These are phyloP conservation scores for Ophioderma brevispina DNA, from an alignment of 35 echinoderm and acorn worm species.

Conservation along the genomic window DNA sequence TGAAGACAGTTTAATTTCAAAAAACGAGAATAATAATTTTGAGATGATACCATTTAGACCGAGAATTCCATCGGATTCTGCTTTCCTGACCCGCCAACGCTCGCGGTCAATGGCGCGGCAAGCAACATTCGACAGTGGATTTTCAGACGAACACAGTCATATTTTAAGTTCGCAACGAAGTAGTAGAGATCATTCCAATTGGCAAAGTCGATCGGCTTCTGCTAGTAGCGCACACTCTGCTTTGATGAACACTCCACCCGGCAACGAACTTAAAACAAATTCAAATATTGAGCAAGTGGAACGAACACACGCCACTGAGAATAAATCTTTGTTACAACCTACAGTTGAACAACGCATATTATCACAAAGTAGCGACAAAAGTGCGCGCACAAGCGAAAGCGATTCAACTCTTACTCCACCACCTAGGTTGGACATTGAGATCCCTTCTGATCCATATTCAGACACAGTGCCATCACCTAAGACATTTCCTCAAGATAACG, in stretches of 20 bases:
- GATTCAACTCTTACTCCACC: background rate
- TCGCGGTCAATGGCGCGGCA: slow-evolving; percentile 20
- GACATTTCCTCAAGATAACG: background rate
- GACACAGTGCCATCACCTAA: background rate
- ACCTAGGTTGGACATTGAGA: background rate
- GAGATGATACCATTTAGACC: background rate
- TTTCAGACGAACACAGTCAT: slow-evolving; percentile 89
- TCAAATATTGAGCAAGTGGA: too few relatives aligned
- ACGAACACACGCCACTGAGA: too few relatives aligned
- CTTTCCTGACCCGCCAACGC: background rate
- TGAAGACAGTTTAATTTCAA: background rate
- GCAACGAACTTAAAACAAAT: background rate
- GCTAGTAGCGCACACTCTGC: background rate
- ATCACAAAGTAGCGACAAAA: background rate
- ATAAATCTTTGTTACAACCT: background rate
- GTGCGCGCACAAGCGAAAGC: background rate
- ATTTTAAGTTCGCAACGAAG: background rate
- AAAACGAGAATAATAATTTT: background rate
- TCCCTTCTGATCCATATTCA: background rate
- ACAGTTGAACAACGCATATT: background rate
- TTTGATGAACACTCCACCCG: background rate
- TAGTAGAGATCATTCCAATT: background rate
- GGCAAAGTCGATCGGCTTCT: background rate
- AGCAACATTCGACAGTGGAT: slow-evolving; percentile 93
- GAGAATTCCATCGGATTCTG: background rate